A percentile compares a stretch with the other conserved stretches of the same genome.
Conservation (phyloP, 1,140 invertebrate genomes). For the Mactra quadrangularis region DNA sequence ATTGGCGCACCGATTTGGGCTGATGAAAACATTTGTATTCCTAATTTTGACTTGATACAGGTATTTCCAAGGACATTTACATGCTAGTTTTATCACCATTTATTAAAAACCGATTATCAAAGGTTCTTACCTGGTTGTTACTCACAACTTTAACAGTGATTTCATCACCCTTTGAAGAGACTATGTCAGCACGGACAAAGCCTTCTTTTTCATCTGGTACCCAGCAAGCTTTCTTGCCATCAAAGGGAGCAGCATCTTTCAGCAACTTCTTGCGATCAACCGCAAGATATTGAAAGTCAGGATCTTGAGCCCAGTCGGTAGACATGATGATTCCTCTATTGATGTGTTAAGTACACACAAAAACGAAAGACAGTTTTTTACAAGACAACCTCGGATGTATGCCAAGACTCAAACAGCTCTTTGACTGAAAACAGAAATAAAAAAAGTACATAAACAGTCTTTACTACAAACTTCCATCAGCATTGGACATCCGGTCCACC, state of each 20-base stretch:
- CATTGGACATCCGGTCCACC: too few relatives aligned
- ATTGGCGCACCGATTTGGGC: too few relatives aligned
- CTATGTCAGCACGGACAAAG: constrained; percentile 98
- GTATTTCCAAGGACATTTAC: too few relatives aligned
- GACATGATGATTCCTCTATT: constrained; percentile 16
- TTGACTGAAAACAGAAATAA: constrained; percentile 2
- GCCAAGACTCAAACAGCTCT: constrained; percentile 36
- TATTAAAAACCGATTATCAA: too few relatives aligned
- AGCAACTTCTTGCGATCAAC: constrained; percentile 80
- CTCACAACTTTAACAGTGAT: constrained; percentile 89
- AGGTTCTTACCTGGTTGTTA: constrained; percentile 57
- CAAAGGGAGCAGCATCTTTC: constrained; percentile 86
- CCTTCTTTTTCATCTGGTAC: constrained; percentile 98
- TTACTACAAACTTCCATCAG: too few relatives aligned
- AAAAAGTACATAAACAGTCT: too few relatives aligned
- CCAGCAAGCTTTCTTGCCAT: constrained; percentile 99
- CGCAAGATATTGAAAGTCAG: constrained; percentile 80
- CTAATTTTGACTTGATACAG: too few relatives aligned
- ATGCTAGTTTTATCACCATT: too few relatives aligned
- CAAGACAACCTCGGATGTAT: constrained; percentile 28
- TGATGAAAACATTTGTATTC: too few relatives aligned
- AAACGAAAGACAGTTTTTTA: constrained; percentile 26
- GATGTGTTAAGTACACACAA: constrained; percentile 9
- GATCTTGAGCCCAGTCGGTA: constrained; percentile 64
- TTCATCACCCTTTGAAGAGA: constrained; percentile 98